Conservation (phyloP, 2,888 invertebrate species). For the Sphaeridia pumilis region DNA sequence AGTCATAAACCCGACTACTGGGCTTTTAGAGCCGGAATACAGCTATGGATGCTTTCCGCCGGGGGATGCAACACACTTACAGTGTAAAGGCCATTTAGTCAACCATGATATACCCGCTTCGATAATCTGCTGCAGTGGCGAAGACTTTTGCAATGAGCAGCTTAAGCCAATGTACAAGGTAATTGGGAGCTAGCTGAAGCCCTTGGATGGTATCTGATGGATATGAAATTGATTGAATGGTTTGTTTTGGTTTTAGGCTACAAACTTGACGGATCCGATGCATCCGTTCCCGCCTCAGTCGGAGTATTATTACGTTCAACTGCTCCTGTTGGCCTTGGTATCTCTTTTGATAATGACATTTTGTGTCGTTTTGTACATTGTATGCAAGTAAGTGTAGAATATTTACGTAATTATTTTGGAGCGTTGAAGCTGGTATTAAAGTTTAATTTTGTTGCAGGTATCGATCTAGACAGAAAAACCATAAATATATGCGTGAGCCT, state of each 20-base stretch:
- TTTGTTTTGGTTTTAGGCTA: constrained; percentile 16
- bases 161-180: constrained; percentile 50
- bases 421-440: no score
- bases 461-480: constrained; percentile 31
- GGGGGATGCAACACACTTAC: constrained; percentile 64
- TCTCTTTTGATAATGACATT: constrained; percentile 33
- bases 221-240: not conserved
- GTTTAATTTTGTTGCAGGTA: constrained; percentile 23
- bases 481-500: constrained; percentile 29
- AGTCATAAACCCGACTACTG: constrained; percentile 54
- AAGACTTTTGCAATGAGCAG: constrained; percentile 67
- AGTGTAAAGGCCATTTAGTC: constrained; percentile 75
- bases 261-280: constrained; percentile 20
- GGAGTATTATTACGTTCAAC: constrained; percentile 32
- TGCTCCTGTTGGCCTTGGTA: constrained; percentile 32
- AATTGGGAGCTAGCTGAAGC: constrained; percentile 14
- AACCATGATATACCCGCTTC: constrained; percentile 67
- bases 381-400: constrained; percentile 18
- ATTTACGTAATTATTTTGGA: no score
- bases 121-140: constrained; percentile 71
- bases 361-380: constrained; percentile 29
- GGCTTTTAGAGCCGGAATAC: constrained; percentile 55
- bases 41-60: constrained; percentile 82
- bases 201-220: no score
- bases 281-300: constrained; percentile 25